Conservation (phyloP, 2,888 invertebrate species). For the Habroteleia sp. region DNA sequence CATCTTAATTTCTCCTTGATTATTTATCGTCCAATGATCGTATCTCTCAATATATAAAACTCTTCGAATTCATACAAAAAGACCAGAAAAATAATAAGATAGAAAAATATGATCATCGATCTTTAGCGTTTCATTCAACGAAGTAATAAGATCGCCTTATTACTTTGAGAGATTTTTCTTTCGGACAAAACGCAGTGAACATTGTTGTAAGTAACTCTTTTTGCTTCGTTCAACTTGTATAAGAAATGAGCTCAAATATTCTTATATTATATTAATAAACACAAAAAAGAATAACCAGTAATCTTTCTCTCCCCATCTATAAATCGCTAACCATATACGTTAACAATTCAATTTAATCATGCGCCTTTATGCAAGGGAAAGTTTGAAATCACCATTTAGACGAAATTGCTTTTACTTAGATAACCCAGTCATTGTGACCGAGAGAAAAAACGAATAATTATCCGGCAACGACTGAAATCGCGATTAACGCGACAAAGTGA, state of each 20-base stretch:
- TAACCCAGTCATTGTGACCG: conserved; percentile 13
- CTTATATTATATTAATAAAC: conserved; percentile 24
- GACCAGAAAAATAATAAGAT: conserved; percentile 5
- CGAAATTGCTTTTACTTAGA: conserved; percentile 33
- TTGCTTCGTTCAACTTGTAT: conserved; percentile 23
- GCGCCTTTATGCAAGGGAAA: conserved; percentile 25
- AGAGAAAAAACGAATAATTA: conserved; percentile 23
- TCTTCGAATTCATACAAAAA: too few relatives aligned
- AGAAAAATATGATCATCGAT: conserved; percentile 33
- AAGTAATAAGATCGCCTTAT: conserved; percentile 19
- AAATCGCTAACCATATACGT: conserved; percentile 18
- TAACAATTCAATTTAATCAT: conserved; percentile 24
- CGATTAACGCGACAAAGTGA: conserved; percentile 18
- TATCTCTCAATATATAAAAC: too few relatives aligned
- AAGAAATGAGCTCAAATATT: conserved; percentile 12
- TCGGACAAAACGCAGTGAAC: conserved; percentile 16
- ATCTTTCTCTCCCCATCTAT: conserved; percentile 12
- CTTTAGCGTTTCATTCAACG: conserved; percentile 16
- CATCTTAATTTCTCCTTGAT: too few relatives aligned
- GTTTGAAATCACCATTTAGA: conserved; percentile 28
- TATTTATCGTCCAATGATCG: too few relatives aligned
- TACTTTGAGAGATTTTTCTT: conserved; percentile 18
- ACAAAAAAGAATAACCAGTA: conserved; percentile 12
- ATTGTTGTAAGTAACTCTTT: conserved; percentile 34
- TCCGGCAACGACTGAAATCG: conserved; percentile 7